A percentile compares a stretch with the other conserved stretches of the same genome.
Evolutionary conservation across 1,140 invertebrate genomes (phyloP).

Genomic region (Ostrea edulis): DNA sequence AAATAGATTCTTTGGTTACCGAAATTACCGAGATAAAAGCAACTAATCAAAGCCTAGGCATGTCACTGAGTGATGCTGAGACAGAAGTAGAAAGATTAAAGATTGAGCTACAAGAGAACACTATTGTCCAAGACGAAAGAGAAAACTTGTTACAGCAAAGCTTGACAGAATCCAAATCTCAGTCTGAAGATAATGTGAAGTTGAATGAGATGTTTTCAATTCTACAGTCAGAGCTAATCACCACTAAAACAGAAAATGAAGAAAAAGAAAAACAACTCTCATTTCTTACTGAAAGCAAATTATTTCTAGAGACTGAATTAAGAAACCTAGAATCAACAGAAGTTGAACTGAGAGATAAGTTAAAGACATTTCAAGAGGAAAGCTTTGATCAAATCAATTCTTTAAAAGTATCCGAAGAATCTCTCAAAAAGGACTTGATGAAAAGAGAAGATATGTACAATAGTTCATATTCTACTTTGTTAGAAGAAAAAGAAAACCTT

Average conservation of each 20-base stretch:
- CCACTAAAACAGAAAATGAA: neutral
- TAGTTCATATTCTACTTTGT: neutral
- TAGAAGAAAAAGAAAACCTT: neutral
- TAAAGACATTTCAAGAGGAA: neutral
- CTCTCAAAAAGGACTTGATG: neutral
- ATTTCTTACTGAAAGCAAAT: neutral
- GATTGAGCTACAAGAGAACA: neutral
- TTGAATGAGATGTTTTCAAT: neutral
- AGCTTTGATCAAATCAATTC: neutral
- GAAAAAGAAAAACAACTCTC: neutral
- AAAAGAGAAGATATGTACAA: neutral
- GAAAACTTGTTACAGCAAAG: constrained; percentile 15
- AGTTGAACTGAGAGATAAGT: neutral
- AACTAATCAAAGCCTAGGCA: neutral
- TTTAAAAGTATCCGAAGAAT: neutral
- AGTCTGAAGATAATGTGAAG: constrained; percentile 10
- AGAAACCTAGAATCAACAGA: neutral
- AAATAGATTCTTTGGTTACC: neutral
- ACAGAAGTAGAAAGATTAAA: neutral
- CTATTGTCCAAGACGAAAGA: neutral
- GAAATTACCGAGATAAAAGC: neutral
- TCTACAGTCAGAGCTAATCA: neutral
- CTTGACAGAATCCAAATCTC: neutral
- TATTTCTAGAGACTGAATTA: neutral
- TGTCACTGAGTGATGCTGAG: neutral